Evolutionary conservation across 1,140 invertebrate species (phyloP).

Genomic region (Brachionus asplanchnoidis): DNA sequence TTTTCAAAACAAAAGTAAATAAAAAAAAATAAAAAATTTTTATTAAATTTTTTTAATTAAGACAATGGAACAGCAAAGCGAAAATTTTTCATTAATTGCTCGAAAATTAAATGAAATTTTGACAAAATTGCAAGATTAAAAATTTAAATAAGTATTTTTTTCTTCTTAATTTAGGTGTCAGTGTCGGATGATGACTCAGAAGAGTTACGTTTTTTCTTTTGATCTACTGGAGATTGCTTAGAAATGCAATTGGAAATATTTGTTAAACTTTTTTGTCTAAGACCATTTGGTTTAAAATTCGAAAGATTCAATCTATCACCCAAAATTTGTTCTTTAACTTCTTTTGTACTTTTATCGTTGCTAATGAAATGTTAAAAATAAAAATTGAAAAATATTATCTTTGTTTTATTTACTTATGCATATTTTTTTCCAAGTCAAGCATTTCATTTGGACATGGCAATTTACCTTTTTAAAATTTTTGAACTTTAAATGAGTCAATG

Average conservation of each 20-base stretch:
- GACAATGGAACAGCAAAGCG: background rate
- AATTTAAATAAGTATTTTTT: background rate
- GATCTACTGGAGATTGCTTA: background rate
- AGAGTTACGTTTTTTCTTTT: background rate
- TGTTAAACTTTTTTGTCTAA: background rate
- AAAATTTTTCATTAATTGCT: background rate
- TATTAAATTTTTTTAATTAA: background rate
- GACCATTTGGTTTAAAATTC: background rate
- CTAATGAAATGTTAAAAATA: background rate
- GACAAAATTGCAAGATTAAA: background rate
- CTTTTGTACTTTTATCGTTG: background rate
- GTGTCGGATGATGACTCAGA: conserved; percentile 4
- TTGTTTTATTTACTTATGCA: background rate
- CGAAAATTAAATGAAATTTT: background rate
- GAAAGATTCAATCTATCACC: background rate
- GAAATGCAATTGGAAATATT: background rate
- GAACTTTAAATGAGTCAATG: too few species aligned
- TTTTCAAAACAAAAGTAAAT: background rate
- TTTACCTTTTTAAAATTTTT: background rate
- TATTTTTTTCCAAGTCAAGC: background rate
- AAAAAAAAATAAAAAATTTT: background rate
- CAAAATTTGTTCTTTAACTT: background rate
- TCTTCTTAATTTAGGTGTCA: background rate
- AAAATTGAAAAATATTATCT: background rate
- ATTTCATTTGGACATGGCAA: background rate